Conservation (phyloP, 2,113 vertebrate genomes). For the Thunnus maccoyii region DNA sequence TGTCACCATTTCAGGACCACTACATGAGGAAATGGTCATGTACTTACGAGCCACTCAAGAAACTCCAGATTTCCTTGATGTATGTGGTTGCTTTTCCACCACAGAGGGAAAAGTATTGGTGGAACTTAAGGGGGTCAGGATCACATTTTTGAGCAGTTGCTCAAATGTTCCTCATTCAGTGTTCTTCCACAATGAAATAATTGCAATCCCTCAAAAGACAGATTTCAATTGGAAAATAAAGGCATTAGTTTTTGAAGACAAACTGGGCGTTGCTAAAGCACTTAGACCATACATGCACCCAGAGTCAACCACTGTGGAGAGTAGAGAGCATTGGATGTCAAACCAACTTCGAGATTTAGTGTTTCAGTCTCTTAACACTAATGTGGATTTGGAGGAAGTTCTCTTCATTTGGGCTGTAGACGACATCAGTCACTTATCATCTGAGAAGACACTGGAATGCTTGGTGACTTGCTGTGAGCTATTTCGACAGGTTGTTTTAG, state of each 20-base stretch:
- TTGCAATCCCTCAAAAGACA: constrained; percentile 38
- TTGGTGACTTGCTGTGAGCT: constrained; percentile 87
- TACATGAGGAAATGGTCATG: constrained; percentile 88
- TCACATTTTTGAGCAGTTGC: constrained; percentile 79
- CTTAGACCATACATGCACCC: constrained; percentile 83
- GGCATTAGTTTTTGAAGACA: constrained; percentile 88
- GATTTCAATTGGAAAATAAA: constrained; percentile 68
- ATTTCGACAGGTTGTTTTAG: constrained; percentile 85
- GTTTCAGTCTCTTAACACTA: constrained; percentile 46
- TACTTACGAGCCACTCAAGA: constrained; percentile 85
- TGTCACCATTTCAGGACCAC: constrained; percentile 79
- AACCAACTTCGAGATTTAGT: constrained; percentile 50
- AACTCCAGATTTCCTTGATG: constrained; percentile 82
- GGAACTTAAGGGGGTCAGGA: constrained; percentile 85
- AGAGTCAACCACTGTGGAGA: constrained; percentile 77
- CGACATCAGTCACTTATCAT: constrained; percentile 80
- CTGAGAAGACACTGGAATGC: constrained; percentile 74
- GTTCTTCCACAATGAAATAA: constrained; percentile 87
- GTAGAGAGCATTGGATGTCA: constrained; percentile 63
- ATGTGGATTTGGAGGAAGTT: constrained; percentile 76
- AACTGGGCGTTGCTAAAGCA: constrained; percentile 82
- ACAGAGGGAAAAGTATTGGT: constrained; percentile 84
- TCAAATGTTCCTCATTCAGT: constrained; percentile 77
- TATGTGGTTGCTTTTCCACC: constrained; percentile 89
- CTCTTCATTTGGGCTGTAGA: constrained; percentile 88